These are phyloP conservation scores for Typhlichthys eigenmanni DNA, from an alignment of 2,797 vertebrate genomes.

Conservation along the genomic window DNA sequence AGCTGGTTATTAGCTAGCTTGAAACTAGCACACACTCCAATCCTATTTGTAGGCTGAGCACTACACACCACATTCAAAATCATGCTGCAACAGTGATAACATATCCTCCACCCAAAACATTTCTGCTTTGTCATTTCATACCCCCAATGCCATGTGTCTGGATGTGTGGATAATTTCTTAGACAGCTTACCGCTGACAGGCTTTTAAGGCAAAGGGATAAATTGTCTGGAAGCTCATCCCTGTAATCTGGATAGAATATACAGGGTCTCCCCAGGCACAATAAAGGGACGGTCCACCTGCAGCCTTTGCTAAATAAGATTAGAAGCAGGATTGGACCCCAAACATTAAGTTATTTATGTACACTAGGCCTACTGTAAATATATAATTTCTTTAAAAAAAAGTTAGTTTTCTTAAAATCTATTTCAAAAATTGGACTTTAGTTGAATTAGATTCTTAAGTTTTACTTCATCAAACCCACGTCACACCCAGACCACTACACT, in stretches of 20 bases:
- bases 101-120: conserved; percentile 61
- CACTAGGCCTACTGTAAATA: no score
- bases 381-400: no score
- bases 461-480: no score
- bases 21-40: conserved; percentile 42
- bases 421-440: no score
- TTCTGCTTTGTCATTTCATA: conserved; percentile 71
- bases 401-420: no score
- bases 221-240: conserved; percentile 71
- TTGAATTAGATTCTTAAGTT: no score
- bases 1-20: conserved; percentile 4
- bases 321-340: conserved; percentile 62
- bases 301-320: conserved; percentile 76
- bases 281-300: conserved; percentile 69
- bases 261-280: conserved; percentile 68
- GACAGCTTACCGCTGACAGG: conserved; percentile 69
- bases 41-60: conserved; percentile 60
- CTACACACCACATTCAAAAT: conserved; percentile 48
- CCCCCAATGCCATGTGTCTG: conserved; percentile 60
- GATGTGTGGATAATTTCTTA: conserved; percentile 70
- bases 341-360: conserved; percentile 26
- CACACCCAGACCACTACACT: no score
- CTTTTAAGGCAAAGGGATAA: conserved; percentile 68
- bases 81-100: conserved; percentile 56
- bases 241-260: conserved; percentile 74